Percentiles rank a stretch among this genome's conserved stretches.
Evolutionary conservation across 2,797 vertebrate species (phyloP).

Genomic region (Lutjanus argentimaculatus): DNA sequence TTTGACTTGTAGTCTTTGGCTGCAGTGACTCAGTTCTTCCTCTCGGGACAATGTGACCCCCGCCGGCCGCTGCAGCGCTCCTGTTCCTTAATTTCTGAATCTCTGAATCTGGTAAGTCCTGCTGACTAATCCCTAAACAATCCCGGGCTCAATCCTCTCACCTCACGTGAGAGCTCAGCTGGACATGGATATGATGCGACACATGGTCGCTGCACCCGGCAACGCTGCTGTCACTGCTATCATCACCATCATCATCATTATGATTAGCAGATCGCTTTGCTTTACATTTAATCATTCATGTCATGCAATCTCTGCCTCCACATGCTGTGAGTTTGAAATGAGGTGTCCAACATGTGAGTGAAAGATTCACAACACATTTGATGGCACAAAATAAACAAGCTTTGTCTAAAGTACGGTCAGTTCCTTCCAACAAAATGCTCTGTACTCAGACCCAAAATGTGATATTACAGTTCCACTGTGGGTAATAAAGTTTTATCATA

Average conservation of each 20-base stretch:
- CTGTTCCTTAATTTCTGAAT: constrained; percentile 73
- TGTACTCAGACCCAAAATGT: not conserved
- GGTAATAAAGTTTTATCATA: too few species aligned
- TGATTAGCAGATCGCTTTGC: constrained; percentile 45
- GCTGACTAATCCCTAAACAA: constrained; percentile 83
- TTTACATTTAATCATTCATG: constrained; percentile 42
- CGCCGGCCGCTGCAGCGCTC: constrained; percentile 1
- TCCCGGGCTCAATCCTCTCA: constrained; percentile 77
- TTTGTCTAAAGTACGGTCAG: too few species aligned
- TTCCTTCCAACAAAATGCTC: too few species aligned
- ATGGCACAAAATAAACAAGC: not conserved
- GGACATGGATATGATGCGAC: constrained; percentile 76
- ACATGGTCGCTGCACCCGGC: constrained; percentile 38
- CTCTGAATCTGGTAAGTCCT: constrained; percentile 76
- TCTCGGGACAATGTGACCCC: constrained; percentile 64
- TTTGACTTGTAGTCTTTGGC: constrained; percentile 37
- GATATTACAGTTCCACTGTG: not conserved
- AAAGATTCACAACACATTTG: not conserved
- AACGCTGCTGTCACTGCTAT: constrained; percentile 5
- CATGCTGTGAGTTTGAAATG: not conserved
- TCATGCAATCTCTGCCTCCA: constrained; percentile 18
- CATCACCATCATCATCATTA: not conserved
- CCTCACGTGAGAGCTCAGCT: constrained; percentile 75
- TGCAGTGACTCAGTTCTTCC: constrained; percentile 47
- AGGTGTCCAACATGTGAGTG: not conserved